Percentiles rank a stretch among this genome's conserved stretches.
These are phyloP conservation scores for Muscidifurax raptorellus DNA, from an alignment of 1,140 invertebrate species.

Conservation along the genomic window DNA sequence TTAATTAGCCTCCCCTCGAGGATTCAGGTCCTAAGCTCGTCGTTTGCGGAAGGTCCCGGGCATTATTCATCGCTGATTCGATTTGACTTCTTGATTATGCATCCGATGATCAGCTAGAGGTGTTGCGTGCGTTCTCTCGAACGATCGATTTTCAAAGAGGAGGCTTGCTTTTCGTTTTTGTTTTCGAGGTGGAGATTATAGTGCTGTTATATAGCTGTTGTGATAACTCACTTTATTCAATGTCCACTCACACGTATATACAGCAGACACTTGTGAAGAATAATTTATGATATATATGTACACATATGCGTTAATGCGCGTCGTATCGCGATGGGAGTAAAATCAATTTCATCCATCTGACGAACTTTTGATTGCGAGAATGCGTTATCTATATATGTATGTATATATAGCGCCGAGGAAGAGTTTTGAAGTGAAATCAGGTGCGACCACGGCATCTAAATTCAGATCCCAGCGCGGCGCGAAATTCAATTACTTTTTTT, in stretches of 20 bases:
- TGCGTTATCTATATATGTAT: too few relatives aligned
- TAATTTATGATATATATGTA: background rate
- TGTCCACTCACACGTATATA: background rate
- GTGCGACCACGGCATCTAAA: too few relatives aligned
- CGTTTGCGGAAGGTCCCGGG: background rate
- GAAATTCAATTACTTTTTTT: too few relatives aligned
- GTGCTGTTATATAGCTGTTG: background rate
- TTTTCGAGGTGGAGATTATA: background rate
- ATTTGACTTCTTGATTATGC: constrained; percentile 24
- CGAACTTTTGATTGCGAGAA: background rate
- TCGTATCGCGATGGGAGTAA: background rate
- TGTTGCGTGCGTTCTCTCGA: background rate
- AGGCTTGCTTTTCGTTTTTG: background rate
- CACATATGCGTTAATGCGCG: background rate
- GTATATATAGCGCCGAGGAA: background rate
- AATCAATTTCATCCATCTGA: constrained; percentile 11
- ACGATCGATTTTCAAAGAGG: background rate
- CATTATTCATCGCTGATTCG: constrained; percentile 6
- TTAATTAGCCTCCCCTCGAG: constrained; percentile 1
- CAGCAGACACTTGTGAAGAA: background rate
- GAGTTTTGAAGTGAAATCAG: too few relatives aligned
- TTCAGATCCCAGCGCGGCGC: too few relatives aligned
- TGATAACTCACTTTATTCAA: constrained; percentile 12
- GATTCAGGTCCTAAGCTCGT: constrained; percentile 9
- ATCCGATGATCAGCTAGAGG: too few relatives aligned